phyloP scores from a whole-genome alignment of 2,888 invertebrate genomes.

The Melanotus villosus region DNA sequence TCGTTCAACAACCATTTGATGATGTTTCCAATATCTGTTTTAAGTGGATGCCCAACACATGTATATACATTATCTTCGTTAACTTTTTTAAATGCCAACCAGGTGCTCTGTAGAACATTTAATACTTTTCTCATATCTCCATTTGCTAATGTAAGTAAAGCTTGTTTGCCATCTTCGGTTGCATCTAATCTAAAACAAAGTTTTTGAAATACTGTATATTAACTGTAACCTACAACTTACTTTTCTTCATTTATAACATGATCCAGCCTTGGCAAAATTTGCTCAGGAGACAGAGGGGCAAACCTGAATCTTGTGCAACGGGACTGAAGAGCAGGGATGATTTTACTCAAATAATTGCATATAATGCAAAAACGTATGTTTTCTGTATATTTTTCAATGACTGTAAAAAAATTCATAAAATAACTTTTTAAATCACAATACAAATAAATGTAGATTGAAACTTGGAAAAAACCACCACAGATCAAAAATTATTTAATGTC shows the following conservation, averaged over 20 bases:
- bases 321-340: slow-evolving; percentile 98
- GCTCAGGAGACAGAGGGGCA: slow-evolving; percentile 87
- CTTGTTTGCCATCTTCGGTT: slow-evolving; percentile 90
- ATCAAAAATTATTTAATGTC: no score
- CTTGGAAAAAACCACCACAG: no score
- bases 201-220: no score
- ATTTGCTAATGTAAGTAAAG: slow-evolving; percentile 88
- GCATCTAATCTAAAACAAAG: slow-evolving; percentile 79
- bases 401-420: slow-evolving; percentile 68
- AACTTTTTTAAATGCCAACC: slow-evolving; percentile 91
- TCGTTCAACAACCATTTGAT: slow-evolving; percentile 89
- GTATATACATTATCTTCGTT: slow-evolving; percentile 93
- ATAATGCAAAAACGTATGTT: slow-evolving; percentile 99
- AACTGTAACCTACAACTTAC: slow-evolving; percentile 69
- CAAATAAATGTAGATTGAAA: no score
- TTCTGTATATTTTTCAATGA: slow-evolving; percentile 99
- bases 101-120: slow-evolving; percentile 96
- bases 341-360: slow-evolving; percentile 98
- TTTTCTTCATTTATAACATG: slow-evolving; percentile 87
- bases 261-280: slow-evolving; percentile 91
- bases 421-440: slow-evolving; percentile 4
- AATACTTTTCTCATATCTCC: slow-evolving; percentile 99
- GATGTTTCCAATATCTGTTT: slow-evolving; percentile 89
- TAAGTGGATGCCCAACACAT: slow-evolving; percentile 96
- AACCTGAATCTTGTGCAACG: slow-evolving; percentile 97